Base-by-base conservation (phyloP, 2,797 vertebrate genomes). In the Bucorvus abyssinicus region DNA sequence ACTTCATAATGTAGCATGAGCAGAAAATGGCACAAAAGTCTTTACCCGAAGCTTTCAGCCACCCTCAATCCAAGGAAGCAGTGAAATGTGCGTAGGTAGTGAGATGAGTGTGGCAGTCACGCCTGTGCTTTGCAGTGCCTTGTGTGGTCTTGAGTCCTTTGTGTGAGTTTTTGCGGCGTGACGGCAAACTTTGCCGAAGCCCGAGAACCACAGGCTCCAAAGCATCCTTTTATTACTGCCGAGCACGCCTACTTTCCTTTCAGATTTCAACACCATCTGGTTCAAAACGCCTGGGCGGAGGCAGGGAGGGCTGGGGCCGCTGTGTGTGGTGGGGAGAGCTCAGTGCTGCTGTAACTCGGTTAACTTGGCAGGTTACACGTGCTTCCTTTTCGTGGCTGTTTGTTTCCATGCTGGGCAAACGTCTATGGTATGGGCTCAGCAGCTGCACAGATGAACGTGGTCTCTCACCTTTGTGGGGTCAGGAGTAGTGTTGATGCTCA, bases 1-100 rank as follows among this genome's bases (percentile, higher is more conserved):
- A 80, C 64, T 52, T 80, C 32, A 47, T 82, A 74, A 68, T 18
- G 49, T 76, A 64, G 87, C 50, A 68, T 12, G 21, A 87, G 47
- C 45, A 52, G 60, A 82, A 83, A 91, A 93, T 69, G 90, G 87
- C 81, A 96, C 78, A 27, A n/a, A 81, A 90, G 23, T 26, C 23
- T 70, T 84, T 78, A 26, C 40, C 49, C 29, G 34, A 76, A 59
- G 49, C 29, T 82, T 77, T n/a, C 38, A 67, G 53, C 34, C 34
- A 29, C 60, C 79, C 32, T 67, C 38, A 55, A 70, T 29, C 30
- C 50, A 79, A 69, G 38, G 13, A 53, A 76, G 38, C 7, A 60
- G 71, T 70, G 92, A 80, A 44, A 59, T 90, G 86, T 94, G 91
- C 81, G 64, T 94, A 64, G 14, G 34, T 29, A 61, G 67, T 6